Conservation (phyloP, 2,797 vertebrate species). For the Hypotaenidia philippensis region DNA sequence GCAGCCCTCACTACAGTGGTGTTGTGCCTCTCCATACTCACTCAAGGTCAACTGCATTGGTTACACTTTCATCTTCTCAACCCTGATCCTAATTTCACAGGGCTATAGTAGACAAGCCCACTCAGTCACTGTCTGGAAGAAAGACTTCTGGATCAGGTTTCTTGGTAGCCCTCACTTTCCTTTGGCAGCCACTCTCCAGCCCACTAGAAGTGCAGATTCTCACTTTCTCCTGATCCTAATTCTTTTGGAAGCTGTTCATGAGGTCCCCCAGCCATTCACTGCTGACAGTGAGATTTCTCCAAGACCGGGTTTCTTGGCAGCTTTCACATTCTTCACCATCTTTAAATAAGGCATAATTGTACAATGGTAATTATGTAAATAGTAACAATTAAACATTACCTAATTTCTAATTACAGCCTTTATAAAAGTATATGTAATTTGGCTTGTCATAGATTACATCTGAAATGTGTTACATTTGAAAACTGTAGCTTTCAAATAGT, state of each 20-base stretch:
- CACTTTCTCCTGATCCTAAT: not conserved
- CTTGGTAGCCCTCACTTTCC: not conserved
- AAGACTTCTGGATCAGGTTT: not conserved
- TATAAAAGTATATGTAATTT: not conserved
- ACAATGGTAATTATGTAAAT: conserved; percentile 9
- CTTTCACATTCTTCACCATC: not conserved
- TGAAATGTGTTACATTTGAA: not conserved
- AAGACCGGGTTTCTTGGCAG: not conserved
- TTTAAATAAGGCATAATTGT: conserved; percentile 11
- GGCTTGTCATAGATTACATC: not conserved
- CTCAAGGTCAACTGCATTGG: not conserved
- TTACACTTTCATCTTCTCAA: not conserved
- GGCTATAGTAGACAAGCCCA: not conserved
- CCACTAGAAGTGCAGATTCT: not conserved
- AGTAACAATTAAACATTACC: not conserved
- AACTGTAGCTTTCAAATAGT: not conserved
- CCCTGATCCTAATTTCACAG: not conserved
- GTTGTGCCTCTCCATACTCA: not conserved
- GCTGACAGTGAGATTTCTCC: not conserved
- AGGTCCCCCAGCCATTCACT: not conserved
- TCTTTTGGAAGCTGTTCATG: not conserved
- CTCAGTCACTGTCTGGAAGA: not conserved
- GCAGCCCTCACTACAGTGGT: not conserved
- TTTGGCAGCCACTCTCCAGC: not conserved
- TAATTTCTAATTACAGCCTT: not conserved